phyloP scores from a whole-genome alignment of 2,113 vertebrate genomes.

The Sprattus sprattus region DNA sequence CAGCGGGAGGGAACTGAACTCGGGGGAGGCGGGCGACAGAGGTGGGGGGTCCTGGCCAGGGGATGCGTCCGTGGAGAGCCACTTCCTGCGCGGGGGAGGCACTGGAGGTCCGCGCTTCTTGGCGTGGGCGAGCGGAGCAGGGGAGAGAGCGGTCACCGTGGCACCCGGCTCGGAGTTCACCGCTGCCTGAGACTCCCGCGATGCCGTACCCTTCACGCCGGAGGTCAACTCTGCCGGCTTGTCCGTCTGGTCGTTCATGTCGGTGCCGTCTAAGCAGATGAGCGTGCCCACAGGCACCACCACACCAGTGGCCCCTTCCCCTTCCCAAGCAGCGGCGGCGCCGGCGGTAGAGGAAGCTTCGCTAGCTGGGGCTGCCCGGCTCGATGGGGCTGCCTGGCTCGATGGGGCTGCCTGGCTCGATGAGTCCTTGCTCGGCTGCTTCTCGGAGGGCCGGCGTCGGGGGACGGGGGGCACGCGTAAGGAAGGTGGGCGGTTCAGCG shows the following conservation, averaged over 20 bases:
- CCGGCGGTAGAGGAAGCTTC: constrained; percentile 23
- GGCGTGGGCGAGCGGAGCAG: neutral
- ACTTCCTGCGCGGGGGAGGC: constrained; percentile 78
- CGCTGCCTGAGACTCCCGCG: constrained; percentile 31
- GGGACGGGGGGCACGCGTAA: constrained; percentile 45
- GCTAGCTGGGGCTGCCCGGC: neutral
- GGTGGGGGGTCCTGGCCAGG: neutral
- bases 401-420: neutral
- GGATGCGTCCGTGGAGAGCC: constrained; percentile 32
- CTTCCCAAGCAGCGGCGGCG: neutral
- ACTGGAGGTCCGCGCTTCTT: constrained; percentile 67
- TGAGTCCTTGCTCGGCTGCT: constrained; percentile 6
- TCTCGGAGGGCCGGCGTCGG: constrained; percentile 43
- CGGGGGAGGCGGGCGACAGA: neutral
- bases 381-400: neutral
- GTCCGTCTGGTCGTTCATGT: constrained; percentile 19
- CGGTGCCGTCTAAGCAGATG: constrained; percentile 46
- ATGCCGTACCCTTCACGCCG: neutral
- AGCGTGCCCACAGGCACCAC: constrained; percentile 34
- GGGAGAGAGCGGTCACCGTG: neutral
- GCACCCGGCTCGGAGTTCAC: neutral
- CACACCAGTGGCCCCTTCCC: neutral
- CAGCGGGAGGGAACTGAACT: constrained; percentile 3
- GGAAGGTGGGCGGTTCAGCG: neutral
- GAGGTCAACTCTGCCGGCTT: neutral